Evolutionary conservation across 2,113 vertebrate genomes (phyloP).

Genomic region (cat (Felis catus)): F.catus_Fca126_mat1.0 CM031418.1:109090501-109091000

Average conservation of each 20-base stretch:
- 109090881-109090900: background rate
- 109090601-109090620: background rate
- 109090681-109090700: background rate
- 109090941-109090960: background rate
- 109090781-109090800: background rate
- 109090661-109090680: background rate
- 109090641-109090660: background rate
- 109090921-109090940: background rate
- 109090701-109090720: background rate
- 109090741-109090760: background rate
- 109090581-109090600: background rate
- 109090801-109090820: background rate
- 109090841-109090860: background rate
- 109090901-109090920: background rate
- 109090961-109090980: background rate
- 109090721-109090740: background rate
- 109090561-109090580: background rate
- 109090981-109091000: background rate
- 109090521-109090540: background rate
- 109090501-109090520: background rate
- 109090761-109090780: background rate
- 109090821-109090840: background rate
- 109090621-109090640: background rate
- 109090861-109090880: background rate
- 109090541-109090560: background rate